phyloP scores from a whole-genome alignment of 2,888 invertebrate species.

The Trichopria drosophilae region DNA sequence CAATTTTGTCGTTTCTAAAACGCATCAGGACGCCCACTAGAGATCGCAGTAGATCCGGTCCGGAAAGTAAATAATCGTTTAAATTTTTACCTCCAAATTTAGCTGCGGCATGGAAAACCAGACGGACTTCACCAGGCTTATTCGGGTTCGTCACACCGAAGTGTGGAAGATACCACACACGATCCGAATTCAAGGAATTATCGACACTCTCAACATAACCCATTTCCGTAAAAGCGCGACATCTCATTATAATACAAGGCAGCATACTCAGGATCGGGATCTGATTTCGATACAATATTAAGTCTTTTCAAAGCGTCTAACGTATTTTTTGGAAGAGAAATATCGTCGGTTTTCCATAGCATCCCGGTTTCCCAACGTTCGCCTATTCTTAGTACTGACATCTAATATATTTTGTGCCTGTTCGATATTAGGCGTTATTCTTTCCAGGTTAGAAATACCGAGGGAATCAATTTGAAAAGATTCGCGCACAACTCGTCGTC shows the following conservation, averaged over 20 bases:
- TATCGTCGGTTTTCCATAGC: constrained; percentile 10
- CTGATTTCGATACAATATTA: no score
- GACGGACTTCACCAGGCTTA: constrained; percentile 1
- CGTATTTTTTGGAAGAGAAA: constrained; percentile 3
- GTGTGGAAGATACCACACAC: not conserved
- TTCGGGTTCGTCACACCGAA: constrained; percentile 1
- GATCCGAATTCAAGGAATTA: not conserved
- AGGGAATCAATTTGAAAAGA: constrained; percentile 13
- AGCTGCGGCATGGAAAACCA: constrained; percentile 13
- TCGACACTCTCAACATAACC: not conserved
- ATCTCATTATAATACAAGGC: not conserved
- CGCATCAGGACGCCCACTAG: constrained; percentile 5
- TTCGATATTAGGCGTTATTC: constrained; percentile 1
- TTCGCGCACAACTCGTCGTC: not conserved
- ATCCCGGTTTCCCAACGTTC: constrained; percentile 13
- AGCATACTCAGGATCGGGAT: no score
- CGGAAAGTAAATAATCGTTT: constrained; percentile 2
- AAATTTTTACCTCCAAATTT: not conserved
- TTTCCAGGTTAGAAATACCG: not conserved
- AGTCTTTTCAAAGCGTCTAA: constrained; percentile 2
- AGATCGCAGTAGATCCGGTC: constrained; percentile 6
- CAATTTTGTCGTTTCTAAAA: constrained; percentile 2
- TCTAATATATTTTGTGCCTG: not conserved
- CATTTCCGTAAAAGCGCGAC: not conserved
- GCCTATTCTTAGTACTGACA: not conserved